Conservation (phyloP, 2,113 vertebrate species). For the Meles meles region DNA sequence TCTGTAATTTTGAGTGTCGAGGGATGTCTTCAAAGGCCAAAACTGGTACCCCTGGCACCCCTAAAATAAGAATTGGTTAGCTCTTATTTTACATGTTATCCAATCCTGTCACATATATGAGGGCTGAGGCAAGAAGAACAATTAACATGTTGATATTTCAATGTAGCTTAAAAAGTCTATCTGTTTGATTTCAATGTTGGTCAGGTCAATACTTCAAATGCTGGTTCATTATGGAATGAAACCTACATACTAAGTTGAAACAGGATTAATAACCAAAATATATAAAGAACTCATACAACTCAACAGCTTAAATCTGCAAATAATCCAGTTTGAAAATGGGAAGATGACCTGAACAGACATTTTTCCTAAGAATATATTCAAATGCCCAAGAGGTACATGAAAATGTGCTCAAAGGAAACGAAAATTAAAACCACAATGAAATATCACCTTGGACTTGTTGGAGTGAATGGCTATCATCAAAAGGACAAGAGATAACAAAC, state of each 20-base stretch:
- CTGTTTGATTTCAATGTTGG: neutral
- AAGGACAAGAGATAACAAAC: neutral
- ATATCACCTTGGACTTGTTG: neutral
- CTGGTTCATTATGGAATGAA: neutral
- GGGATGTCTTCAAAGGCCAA: neutral
- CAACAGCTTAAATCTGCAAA: neutral
- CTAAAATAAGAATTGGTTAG: neutral
- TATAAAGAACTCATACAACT: neutral
- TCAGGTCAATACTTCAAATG: neutral
- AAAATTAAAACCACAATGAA: neutral
- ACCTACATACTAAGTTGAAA: neutral
- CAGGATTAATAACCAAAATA: neutral
- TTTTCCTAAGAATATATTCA: neutral
- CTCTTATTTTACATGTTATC: neutral
- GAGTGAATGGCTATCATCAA: neutral
- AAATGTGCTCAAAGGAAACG: neutral
- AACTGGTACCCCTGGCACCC: neutral
- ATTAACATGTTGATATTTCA: neutral
- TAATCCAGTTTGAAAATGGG: neutral
- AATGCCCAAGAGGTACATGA: neutral
- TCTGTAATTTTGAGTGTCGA: neutral
- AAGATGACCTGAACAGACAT: neutral
- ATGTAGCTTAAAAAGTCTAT: neutral
- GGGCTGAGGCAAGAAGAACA: neutral
- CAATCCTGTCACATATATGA: neutral